Conservation (phyloP, 2,113 vertebrate species). For the Archocentrus centrarchus region DNA sequence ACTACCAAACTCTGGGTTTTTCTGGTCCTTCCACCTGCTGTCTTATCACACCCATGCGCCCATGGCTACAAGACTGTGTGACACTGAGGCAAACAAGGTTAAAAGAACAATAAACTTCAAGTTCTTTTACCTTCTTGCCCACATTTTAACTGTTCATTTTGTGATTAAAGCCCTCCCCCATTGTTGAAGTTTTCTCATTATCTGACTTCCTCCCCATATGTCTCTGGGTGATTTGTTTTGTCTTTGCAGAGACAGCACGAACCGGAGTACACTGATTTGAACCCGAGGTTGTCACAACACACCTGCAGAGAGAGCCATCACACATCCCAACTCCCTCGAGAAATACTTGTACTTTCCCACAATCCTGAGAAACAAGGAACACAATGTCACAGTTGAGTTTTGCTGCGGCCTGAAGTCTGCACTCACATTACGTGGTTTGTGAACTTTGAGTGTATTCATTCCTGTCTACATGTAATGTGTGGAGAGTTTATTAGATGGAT, state of each 20-base stretch:
- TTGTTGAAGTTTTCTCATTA: slow-evolving; percentile 13
- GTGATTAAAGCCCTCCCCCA: neutral
- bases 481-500: neutral
- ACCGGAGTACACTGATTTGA: slow-evolving; percentile 28
- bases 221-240: slow-evolving; percentile 44
- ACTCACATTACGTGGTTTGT: neutral
- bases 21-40: slow-evolving; percentile 70
- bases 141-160: neutral
- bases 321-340: slow-evolving; percentile 8
- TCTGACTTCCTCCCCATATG: slow-evolving; percentile 34
- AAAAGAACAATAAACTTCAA: neutral
- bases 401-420: neutral
- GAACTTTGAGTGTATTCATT: neutral
- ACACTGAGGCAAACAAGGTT: slow-evolving; percentile 11
- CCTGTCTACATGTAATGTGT: neutral
- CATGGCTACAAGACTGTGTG: slow-evolving; percentile 11
- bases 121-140: neutral
- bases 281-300: slow-evolving; percentile 49
- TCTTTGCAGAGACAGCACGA: slow-evolving; percentile 28
- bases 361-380: slow-evolving; percentile 22
- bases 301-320: slow-evolving; percentile 7
- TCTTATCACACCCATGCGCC: slow-evolving; percentile 47
- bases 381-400: neutral
- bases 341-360: slow-evolving; percentile 53
- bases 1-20: slow-evolving; percentile 24